A percentile compares a stretch with the other conserved stretches of the same genome.
Conservation (phyloP, 2,113 vertebrate species). For the Mus pahari region DNA sequence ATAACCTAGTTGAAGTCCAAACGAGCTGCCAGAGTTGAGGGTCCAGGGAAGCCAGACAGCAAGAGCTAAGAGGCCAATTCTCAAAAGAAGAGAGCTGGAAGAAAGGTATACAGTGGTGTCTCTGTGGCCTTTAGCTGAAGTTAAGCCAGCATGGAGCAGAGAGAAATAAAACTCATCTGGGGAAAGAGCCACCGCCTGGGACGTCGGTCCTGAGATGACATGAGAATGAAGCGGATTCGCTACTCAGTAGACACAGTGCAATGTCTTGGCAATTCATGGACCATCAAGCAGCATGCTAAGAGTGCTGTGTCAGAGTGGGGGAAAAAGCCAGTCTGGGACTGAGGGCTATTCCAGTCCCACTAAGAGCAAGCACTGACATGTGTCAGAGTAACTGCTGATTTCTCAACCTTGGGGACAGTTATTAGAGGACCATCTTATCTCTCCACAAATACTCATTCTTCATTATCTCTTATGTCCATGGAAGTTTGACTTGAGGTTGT, state of each 20-base stretch:
- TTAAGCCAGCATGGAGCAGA: not conserved
- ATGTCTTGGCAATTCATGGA: not conserved
- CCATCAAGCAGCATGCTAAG: not conserved
- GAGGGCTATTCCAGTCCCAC: not conserved
- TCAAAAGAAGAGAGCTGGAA: not conserved
- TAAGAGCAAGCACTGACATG: not conserved
- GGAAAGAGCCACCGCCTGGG: not conserved
- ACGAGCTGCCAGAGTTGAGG: not conserved
- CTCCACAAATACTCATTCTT: not conserved
- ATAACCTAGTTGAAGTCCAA: not conserved
- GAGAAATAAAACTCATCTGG: not conserved
- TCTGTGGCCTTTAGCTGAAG: not conserved
- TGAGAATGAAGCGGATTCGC: accelerated
- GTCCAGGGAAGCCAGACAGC: not conserved
- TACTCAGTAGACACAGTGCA: too few species aligned
- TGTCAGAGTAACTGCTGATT: not conserved
- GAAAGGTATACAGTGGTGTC: too few species aligned
- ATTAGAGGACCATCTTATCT: not conserved
- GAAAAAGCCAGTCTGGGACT: not conserved
- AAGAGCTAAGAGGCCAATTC: not conserved
- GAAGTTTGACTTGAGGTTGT: not conserved
- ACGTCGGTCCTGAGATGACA: not conserved
- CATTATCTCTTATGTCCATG: not conserved
- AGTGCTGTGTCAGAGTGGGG: not conserved
- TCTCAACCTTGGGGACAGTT: not conserved